Base-by-base conservation (phyloP, 2,888 invertebrate species). In the Tetranychus piercei region DNA sequence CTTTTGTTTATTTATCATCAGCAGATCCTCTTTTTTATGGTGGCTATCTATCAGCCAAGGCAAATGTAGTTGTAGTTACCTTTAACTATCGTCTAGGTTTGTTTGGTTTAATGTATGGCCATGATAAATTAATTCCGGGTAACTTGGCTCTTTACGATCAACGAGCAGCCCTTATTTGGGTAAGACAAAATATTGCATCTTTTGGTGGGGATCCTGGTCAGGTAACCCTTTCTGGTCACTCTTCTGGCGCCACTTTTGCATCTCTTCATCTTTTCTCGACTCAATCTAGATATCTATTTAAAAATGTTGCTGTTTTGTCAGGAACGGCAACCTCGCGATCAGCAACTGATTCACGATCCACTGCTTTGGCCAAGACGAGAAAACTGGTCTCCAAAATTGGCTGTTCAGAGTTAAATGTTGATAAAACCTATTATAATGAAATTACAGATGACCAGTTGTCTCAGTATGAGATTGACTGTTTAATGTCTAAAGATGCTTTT, bases 181-280 rank as follows among this genome's bases (percentile, higher is more conserved):
- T 76, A 22, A 64, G 72, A n/a, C 73, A 76, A 67, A 75, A 76
- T 34, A 78, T 78, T 70, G 69, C 44, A 23, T 44, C 55, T 11
- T 78, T 78, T 74, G 78, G 78, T 8, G 78, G 78, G 20, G 77
- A 78, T 74, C 72, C 77, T 1, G 67, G 65, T n/a, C 73, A 72
- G 11, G 75, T 78, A 1, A 78, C 78, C 15, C 7, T 78, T 44
- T 69, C 74, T 65, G 78, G 78, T 20, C 77, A 78, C 74, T 76
- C 75, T 73, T 71, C 77, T 6, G 77, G 76, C n/a, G 77, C 75
- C 18, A 70, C 71, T 66, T 75, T 72, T 64, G 69, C 73, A n/a
- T 55, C 74, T 23, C 44, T 76, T n/a, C 76, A 76, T 22, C 44
- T 76, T 18, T 55, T 76, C 20, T 70, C 73, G 6, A 72, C 74